Evolutionary conservation across 1,140 invertebrate species (phyloP).

Genomic region (Scaptomyza montana): DNA sequence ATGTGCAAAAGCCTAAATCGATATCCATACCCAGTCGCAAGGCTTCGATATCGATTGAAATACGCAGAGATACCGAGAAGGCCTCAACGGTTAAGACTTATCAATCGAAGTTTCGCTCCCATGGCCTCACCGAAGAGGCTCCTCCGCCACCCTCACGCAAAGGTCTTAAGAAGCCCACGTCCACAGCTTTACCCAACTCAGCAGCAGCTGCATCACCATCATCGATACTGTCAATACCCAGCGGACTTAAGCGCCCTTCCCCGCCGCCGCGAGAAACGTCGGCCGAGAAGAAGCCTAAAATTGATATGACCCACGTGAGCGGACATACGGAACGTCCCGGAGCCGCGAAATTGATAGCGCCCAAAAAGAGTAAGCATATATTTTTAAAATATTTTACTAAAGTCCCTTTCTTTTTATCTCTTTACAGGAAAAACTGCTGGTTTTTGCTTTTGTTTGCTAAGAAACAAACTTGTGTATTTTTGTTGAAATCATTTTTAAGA

Average conservation of each 20-base stretch:
- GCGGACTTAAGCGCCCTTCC: constrained; percentile 86
- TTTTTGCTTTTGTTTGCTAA: constrained; percentile 70
- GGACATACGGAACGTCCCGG: constrained; percentile 88
- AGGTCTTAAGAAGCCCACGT: constrained; percentile 86
- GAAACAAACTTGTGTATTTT: constrained; percentile 33
- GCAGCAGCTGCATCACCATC: constrained; percentile 64
- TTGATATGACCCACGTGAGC: constrained; percentile 83
- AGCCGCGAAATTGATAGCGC: constrained; percentile 92
- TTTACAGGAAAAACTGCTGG: constrained; percentile 53
- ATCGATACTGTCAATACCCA: constrained; percentile 12
- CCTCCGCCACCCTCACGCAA: constrained; percentile 90
- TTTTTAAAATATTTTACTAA: constrained; percentile 54
- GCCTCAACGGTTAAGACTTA: constrained; percentile 95
- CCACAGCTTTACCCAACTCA: constrained; percentile 63
- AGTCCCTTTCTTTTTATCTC: constrained; percentile 79
- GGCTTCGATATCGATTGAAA: constrained; percentile 91
- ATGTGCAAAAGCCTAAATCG: constrained; percentile 62
- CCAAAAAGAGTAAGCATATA: constrained; percentile 94
- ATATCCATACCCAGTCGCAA: constrained; percentile 86
- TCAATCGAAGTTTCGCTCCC: constrained; percentile 93
- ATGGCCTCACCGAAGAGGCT: constrained; percentile 92
- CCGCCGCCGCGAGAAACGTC: constrained; percentile 87
- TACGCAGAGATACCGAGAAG: constrained; percentile 88
- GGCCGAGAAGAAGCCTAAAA: constrained; percentile 91
- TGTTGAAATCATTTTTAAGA: constrained; percentile 36